These are phyloP conservation scores for Coryphaenoides rupestris DNA, from an alignment of 2,113 vertebrate species.

Conservation along the genomic window DNA sequence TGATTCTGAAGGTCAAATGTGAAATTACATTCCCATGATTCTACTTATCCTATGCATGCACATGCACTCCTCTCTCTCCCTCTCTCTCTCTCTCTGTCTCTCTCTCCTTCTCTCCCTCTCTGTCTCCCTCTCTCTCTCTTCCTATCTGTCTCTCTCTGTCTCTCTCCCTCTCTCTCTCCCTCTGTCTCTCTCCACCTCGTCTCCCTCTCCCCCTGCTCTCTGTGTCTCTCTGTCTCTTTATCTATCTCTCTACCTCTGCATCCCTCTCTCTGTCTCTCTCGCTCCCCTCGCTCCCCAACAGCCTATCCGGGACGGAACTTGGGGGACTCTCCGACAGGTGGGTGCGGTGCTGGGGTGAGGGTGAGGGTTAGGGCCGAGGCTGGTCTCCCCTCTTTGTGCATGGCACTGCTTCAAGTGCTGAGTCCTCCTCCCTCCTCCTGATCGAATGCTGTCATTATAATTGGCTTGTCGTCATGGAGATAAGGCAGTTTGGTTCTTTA, in stretches of 20 bases:
- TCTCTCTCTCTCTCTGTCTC: conserved; percentile 2
- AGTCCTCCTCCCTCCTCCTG: conserved; percentile 37
- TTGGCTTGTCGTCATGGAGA: conserved; percentile 5
- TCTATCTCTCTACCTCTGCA: conserved; percentile 49
- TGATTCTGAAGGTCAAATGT: conserved; percentile 57
- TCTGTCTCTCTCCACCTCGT: conserved; percentile 37
- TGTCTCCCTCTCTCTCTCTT: conserved; percentile 47
- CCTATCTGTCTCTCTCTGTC: conserved; percentile 40
- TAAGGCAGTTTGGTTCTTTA: too few relatives aligned
- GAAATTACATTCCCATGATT: conserved; percentile 17
- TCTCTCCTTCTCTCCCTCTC: conserved; percentile 22
- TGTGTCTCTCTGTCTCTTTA: conserved; percentile 49
- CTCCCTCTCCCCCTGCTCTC: conserved; percentile 58
- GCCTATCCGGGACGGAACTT: conserved; percentile 91
- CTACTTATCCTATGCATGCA: conserved; percentile 27
- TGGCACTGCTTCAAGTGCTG: conserved; percentile 69
- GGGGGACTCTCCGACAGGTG: conserved; percentile 88
- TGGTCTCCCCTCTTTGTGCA: conserved; percentile 75
- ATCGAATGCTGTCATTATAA: not conserved
- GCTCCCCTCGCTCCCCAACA: conserved; percentile 73
- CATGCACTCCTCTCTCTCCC: conserved; percentile 17
- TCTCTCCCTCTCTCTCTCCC: conserved; percentile 41
- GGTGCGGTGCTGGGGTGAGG: conserved; percentile 69
- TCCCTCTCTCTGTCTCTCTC: conserved; percentile 49
- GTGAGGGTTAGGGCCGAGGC: too few relatives aligned